These are phyloP conservation scores for Hypolimnas misippus DNA, from an alignment of 2,888 invertebrate species.

Conservation along the genomic window DNA sequence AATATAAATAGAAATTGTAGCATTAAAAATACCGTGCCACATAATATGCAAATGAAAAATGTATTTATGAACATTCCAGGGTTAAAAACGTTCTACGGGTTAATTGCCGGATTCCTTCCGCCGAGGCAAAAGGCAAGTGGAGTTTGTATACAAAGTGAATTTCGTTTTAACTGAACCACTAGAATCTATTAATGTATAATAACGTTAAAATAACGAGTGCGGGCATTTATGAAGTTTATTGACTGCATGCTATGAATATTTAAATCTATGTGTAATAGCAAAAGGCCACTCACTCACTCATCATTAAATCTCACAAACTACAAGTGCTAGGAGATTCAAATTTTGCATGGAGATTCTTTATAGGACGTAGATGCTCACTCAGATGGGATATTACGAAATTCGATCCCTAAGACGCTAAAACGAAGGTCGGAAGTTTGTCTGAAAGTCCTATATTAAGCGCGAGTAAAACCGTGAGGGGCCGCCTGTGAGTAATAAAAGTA, in stretches of 20 bases:
- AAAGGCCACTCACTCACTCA: too few species aligned
- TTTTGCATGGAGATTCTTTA: too few species aligned
- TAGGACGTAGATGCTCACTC: too few species aligned
- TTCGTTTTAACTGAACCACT: conserved; percentile 28
- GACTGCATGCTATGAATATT: neutral
- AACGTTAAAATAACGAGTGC: conserved; percentile 3
- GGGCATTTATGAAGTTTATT: neutral
- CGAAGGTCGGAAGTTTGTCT: too few species aligned
- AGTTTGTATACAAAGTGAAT: conserved; percentile 34
- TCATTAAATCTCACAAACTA: too few species aligned
- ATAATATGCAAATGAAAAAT: conserved; percentile 39
- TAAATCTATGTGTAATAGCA: too few species aligned
- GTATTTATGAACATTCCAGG: conserved; percentile 40
- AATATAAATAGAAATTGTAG: conserved; percentile 20
- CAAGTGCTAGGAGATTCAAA: too few species aligned
- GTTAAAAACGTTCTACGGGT: conserved; percentile 38
- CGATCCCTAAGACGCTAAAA: too few species aligned
- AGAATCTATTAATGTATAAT: conserved; percentile 29
- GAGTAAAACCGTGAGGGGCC: too few species aligned
- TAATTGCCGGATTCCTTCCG: conserved; percentile 42
- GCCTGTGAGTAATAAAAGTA: too few species aligned
- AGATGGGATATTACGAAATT: too few species aligned
- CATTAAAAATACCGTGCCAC: conserved; percentile 35
- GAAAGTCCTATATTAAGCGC: too few species aligned
- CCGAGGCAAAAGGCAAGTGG: conserved; percentile 36